Evolutionary conservation across 2,113 vertebrate species (phyloP).

Genomic region (Chrysochloris asiatica): DNA sequence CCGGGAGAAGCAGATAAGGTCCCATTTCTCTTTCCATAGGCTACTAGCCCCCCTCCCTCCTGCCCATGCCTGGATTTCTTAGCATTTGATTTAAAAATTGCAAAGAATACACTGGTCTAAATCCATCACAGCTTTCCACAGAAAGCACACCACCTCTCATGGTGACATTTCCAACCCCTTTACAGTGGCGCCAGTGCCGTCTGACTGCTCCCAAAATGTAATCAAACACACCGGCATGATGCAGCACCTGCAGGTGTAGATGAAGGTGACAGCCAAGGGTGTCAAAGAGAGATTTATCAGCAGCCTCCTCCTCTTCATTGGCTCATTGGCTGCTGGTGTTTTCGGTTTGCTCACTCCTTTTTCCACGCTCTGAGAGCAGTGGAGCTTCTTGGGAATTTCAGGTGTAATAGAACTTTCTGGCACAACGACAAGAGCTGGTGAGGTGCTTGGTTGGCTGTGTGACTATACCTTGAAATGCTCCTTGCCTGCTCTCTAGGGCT

Average conservation of each 20-base stretch:
- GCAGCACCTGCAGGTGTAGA: neutral
- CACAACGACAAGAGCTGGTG: neutral
- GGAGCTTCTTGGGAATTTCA: constrained; percentile 5
- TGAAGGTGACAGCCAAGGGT: neutral
- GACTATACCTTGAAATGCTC: neutral
- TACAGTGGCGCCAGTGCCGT: neutral
- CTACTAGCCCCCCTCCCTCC: accelerated
- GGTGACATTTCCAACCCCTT: neutral
- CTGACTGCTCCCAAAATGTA: neutral
- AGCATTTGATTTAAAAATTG: neutral
- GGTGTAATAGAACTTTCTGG: neutral
- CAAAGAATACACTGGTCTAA: neutral
- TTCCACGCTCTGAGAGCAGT: neutral
- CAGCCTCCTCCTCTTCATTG: neutral
- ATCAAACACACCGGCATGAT: neutral
- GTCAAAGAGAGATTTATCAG: neutral
- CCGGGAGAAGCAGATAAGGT: neutral
- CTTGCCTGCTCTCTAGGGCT: neutral
- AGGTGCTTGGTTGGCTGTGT: neutral
- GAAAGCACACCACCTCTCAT: neutral
- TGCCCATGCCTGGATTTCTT: neutral
- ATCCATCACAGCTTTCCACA: neutral
- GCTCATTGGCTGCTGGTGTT: neutral
- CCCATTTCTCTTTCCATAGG: neutral
- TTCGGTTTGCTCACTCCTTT: neutral